Evolutionary conservation across 2,888 invertebrate genomes (phyloP).

Genomic region (Uropetala carovei): DNA sequence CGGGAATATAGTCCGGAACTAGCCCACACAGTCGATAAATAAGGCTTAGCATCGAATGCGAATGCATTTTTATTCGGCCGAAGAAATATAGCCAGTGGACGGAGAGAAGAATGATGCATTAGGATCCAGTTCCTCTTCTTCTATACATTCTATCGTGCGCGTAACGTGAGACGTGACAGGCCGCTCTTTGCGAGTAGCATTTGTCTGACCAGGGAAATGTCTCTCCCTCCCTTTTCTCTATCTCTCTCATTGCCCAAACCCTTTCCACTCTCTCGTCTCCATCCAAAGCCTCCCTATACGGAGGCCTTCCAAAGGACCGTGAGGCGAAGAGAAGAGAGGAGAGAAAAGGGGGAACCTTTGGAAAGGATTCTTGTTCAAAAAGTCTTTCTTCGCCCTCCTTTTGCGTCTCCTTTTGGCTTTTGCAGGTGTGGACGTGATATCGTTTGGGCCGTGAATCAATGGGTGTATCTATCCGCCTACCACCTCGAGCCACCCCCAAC

Average conservation of each 20-base stretch:
- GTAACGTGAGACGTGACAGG: too few species aligned
- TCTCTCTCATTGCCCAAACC: neutral
- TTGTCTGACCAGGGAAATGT: neutral
- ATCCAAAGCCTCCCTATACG: neutral
- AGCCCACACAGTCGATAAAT: neutral
- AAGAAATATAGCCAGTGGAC: neutral
- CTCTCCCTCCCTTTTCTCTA: neutral
- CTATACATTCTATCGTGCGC: neutral
- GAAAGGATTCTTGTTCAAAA: neutral
- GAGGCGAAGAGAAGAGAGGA: neutral
- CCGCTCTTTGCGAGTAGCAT: neutral
- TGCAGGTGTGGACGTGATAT: conserved; percentile 15
- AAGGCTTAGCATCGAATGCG: neutral
- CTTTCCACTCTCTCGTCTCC: neutral
- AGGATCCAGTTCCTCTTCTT: neutral
- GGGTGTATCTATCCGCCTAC: conserved; percentile 31
- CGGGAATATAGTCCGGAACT: too few species aligned
- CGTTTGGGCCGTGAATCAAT: conserved; percentile 10
- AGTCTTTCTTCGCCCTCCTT: conserved; percentile 13
- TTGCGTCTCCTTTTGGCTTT: neutral
- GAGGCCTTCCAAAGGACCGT: neutral
- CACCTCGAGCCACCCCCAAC: too few species aligned
- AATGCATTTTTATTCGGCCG: neutral
- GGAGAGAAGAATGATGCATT: neutral
- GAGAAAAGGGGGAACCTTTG: neutral